Evolutionary conservation across 2,797 vertebrate genomes (phyloP), one percentile per base, ranked within the genome.

Genomic region (Dallia pectoralis): DNA sequence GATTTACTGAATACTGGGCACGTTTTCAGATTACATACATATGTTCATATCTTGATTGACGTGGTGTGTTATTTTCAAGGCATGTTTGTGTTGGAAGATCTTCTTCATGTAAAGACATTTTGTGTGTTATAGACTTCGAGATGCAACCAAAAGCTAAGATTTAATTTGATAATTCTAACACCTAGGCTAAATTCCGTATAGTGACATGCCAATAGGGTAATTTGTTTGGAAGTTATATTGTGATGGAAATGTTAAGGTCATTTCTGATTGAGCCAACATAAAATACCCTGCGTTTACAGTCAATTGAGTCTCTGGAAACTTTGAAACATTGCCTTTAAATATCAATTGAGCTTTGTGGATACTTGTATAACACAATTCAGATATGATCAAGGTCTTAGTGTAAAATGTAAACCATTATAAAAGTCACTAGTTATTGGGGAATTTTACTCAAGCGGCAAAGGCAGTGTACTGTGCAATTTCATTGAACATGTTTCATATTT

Each of bases 1-100:
- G 49, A 74, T 19, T 29, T 70, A 32, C 22, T 19, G 62, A 77
- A 80, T 77, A 72, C 76, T 71, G 76, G 36, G 67, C 81, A 53
- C 71, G 67, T 78, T 77, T 85, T 78, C 70, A 76, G 77, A 51
- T 80, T 64, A 80, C 70, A 53, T 75, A 72, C 29, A 69, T 30
- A 3, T 32, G 49, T 70, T 18, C 1, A 40, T 70, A 44, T 67
- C 25, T 67, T 59, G 51, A 36, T 70, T 70, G 69, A 70, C n/a
- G 56, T 70, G 56, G n/a, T 59, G n/a, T 70, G 12, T 22, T 25
- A 22, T 53, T 56, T 25, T 16, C 29, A 59, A 49, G 9, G 44
- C n/a, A 66, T 64, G 27, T 64, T 63, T 63, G 4, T 27, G 62
- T 64, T 64, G 29, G 62, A 64, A 64, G 62, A 14, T 64, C 53